phyloP scores from a whole-genome alignment of 2,888 invertebrate species.

The Tetragonula carbonaria region DNA sequence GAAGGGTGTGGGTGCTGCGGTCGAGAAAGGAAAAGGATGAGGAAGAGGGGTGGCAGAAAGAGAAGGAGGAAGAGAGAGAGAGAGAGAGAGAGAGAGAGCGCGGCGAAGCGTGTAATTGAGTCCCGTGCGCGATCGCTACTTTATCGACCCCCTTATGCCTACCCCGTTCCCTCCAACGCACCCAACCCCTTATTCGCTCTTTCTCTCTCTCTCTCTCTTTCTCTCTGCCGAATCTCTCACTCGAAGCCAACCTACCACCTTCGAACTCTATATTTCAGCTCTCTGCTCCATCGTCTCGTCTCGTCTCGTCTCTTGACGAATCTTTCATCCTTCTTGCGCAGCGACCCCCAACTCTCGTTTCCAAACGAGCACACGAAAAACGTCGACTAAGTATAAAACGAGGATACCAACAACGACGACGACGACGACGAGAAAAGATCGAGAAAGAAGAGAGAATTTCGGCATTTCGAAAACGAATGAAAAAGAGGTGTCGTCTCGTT shows the following conservation, averaged over 20 bases:
- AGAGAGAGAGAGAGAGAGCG: conserved; percentile 52
- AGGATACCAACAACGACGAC: conserved; percentile 51
- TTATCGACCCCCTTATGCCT: conserved; percentile 82
- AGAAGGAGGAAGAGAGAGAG: conserved; percentile 7
- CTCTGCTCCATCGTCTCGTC: conserved; percentile 40
- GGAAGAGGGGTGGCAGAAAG: conserved; percentile 8
- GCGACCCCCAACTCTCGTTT: conserved; percentile 10
- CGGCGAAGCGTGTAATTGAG: conserved; percentile 84
- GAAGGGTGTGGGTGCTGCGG: conserved; percentile 19
- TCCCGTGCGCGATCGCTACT: conserved; percentile 83
- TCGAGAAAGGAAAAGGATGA: conserved; percentile 13
- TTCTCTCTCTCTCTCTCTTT: conserved; percentile 56
- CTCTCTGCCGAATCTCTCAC: conserved; percentile 29
- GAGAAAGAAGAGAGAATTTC: conserved; percentile 30
- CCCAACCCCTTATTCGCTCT: conserved; percentile 45
- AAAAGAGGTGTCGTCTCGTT: conserved; percentile 69
- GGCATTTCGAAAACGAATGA: conserved; percentile 77
- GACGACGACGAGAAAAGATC: conserved; percentile 38
- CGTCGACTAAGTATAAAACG: conserved; percentile 63
- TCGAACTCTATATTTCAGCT: conserved; percentile 58
- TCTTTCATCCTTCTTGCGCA: conserved; percentile 44
- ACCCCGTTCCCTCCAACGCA: conserved; percentile 62
- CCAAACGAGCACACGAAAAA: conserved; percentile 53
- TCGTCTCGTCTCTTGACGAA: conserved; percentile 43
- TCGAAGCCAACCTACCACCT: conserved; percentile 57